These are phyloP conservation scores for Dendronephthya gigantea DNA, from an alignment of 64 coral and sea anemone genomes.

Conservation along the genomic window DNA sequence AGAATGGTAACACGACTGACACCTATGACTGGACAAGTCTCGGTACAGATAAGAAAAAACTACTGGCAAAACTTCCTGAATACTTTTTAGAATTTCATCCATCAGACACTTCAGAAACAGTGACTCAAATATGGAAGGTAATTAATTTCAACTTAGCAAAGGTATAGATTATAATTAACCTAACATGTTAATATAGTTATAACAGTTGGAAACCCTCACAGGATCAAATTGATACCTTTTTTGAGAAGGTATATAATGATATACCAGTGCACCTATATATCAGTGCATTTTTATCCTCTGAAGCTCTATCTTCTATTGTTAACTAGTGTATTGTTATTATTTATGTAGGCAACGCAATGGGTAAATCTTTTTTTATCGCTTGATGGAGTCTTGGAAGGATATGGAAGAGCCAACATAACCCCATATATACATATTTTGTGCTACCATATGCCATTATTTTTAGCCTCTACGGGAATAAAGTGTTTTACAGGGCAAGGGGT, in stretches of 20 bases:
- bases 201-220: not conserved
- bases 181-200: no score
- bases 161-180: no score
- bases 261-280: not conserved
- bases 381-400: not conserved
- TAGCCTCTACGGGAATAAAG: constrained; percentile 19
- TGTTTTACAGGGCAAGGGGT: constrained; percentile 40
- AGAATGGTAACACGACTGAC: constrained; percentile 15
- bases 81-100: not conserved
- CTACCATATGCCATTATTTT: constrained; percentile 19
- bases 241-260: not conserved
- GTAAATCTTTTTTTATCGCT: constrained; percentile 8
- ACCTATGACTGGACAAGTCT: constrained; percentile 34
- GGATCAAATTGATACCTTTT: not conserved
- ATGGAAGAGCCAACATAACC: constrained; percentile 31
- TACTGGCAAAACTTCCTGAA: not conserved
- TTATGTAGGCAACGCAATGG: constrained; percentile 13
- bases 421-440: constrained; percentile 13
- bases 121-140: constrained; percentile 16
- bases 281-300: no score
- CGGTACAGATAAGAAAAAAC: constrained; percentile 19
- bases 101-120: not conserved
- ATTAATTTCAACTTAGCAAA: not conserved
- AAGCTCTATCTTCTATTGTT: not conserved
- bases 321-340: not conserved